Percentiles rank a stretch among this genome's conserved stretches.
Conservation (phyloP, 2,888 invertebrate genomes). For the Lithophane ornitopus region DNA sequence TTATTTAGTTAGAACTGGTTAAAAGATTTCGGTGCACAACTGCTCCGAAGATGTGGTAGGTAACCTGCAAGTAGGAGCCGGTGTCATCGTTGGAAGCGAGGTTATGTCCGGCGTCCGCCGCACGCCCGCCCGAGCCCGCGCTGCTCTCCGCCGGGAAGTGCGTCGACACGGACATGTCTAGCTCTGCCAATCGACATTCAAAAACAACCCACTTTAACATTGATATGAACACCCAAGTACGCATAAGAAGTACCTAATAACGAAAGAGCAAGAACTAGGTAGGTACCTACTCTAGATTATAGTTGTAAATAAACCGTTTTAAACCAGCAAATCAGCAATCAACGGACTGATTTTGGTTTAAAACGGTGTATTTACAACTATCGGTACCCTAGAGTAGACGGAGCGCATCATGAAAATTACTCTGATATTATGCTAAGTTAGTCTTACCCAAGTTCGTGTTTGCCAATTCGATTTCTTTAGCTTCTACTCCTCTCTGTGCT, state of each 20-base stretch:
- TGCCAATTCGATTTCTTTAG: constrained; percentile 69
- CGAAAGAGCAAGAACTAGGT: background rate
- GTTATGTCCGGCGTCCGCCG: constrained; percentile 26
- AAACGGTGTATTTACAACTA: too few relatives aligned
- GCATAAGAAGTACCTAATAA: too few relatives aligned
- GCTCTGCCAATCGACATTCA: constrained; percentile 43
- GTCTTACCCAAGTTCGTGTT: constrained; percentile 51
- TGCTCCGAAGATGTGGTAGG: background rate
- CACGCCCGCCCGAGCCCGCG: constrained; percentile 46
- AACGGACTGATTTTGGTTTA: too few relatives aligned
- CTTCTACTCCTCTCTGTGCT: constrained; percentile 74
- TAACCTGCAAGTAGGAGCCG: constrained; percentile 74
- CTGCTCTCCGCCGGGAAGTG: constrained; percentile 55
- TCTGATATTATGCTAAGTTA: background rate
- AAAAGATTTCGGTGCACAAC: background rate
- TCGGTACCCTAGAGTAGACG: too few relatives aligned
- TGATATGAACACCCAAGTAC: background rate
- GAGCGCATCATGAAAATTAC: background rate
- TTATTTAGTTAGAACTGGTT: background rate
- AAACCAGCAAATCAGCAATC: too few relatives aligned
- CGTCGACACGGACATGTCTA: constrained; percentile 48
- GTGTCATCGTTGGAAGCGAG: constrained; percentile 62
- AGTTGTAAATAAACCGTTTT: too few relatives aligned
- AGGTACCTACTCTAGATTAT: too few relatives aligned
- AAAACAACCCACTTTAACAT: too few relatives aligned